These are phyloP conservation scores for Rhagoletis pomonella DNA, from an alignment of 1,140 invertebrate genomes.

Conservation along the genomic window DNA sequence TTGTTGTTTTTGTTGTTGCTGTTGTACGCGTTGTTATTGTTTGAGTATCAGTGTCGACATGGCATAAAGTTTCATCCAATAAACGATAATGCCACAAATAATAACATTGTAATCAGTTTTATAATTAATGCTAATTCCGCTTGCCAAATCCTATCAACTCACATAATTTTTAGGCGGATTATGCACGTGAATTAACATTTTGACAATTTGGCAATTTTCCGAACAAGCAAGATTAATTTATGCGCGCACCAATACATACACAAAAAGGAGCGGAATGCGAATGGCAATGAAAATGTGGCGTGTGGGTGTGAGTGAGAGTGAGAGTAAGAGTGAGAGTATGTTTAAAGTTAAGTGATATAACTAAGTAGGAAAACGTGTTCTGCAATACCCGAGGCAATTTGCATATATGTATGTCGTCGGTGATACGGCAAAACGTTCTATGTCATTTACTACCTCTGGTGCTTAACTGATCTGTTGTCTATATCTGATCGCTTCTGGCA, in stretches of 20 bases:
- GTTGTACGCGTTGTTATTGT: background rate
- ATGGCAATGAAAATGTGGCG: background rate
- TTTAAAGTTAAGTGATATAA: background rate
- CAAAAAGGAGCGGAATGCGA: background rate
- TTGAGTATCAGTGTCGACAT: constrained; percentile 16
- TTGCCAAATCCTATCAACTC: constrained; percentile 39
- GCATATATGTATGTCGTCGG: too few species aligned
- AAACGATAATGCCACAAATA: constrained; percentile 36
- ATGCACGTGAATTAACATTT: constrained; percentile 38
- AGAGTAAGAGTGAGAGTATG: background rate
- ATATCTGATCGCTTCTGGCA: too few species aligned
- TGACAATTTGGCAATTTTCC: constrained; percentile 51
- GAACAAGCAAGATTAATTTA: constrained; percentile 39
- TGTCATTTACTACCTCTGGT: too few species aligned
- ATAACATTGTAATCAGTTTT: constrained; percentile 52
- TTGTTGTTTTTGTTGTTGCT: constrained; percentile 1
- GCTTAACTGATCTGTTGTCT: too few species aligned
- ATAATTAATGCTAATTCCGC: constrained; percentile 47
- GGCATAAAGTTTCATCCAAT: constrained; percentile 42
- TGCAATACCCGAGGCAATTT: background rate
- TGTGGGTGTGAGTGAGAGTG: background rate
- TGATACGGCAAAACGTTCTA: too few species aligned
- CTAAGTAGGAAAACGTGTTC: constrained; percentile 2
- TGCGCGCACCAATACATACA: background rate
- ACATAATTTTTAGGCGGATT: constrained; percentile 47